Base-by-base conservation (phyloP, 2,797 vertebrate species). In the Sebastes matsubarae region DNA sequence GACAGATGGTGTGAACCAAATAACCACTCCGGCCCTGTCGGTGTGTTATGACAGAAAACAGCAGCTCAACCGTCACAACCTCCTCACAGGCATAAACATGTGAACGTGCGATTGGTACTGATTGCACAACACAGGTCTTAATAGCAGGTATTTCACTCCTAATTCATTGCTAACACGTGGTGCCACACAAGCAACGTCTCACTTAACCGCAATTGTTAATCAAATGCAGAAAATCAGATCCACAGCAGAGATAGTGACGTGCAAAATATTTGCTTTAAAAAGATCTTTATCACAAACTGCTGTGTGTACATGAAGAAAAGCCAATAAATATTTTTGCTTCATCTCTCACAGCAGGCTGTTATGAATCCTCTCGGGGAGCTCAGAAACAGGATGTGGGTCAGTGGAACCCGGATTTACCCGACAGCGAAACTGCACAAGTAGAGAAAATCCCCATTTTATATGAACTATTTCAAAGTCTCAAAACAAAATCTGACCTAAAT, bases 401-500 rank as follows among this genome's bases (percentile, higher is more conserved):
- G 65, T 58, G 68, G 71, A 77, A 79, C 70, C 77, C 64, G 34
- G 80, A 87, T 89, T 82, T 86, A 81, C 82, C 61, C 71, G 22
- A 87, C 68, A 88, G 46, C 27, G 72, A 82, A 91, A 88, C 59
- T 75, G 72, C 80, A 82, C 11, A 74, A 74, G 32, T 20, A 72
- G 73, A 74, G 82, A 91, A 79, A 87, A 90, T 89, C 80, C 89
- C 71, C 27, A 59, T 82, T 92, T 86, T 77, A 77, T 80, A 86
- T 59, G 64, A 89, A 85, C 72, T 64, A 63, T 88, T 88, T 88
- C 64, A 80, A 75, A 81, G 87, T 81, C 79, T 86, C 42, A 65
- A 82, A 83, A 80, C 14, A 74, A 85, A 83, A 87, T 89, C 83
- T 93, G 90, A 85, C 87, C 87, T 81, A 92, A 88, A 94, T 94